Evolutionary conservation across 1,140 invertebrate genomes (phyloP), one percentile per base, ranked within the genome.

Genomic region (Drosophila asahinai): DNA sequence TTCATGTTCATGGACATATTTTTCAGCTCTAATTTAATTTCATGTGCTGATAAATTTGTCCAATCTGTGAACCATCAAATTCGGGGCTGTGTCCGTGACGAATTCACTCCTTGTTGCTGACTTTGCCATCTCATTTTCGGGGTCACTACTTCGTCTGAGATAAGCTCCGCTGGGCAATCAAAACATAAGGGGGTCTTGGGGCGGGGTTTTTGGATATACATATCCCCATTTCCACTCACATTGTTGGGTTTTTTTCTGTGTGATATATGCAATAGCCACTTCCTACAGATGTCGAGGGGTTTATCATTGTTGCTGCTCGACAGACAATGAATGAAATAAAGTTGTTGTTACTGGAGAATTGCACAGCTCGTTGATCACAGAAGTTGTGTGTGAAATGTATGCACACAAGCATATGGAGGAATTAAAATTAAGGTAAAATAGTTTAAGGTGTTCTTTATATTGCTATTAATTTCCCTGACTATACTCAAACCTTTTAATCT

Each of bases 101-200:
- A 74, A 38, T n/a, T 45, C 4, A 19, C 47, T 60, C 43, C 52
- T 72, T 48, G 36, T 47, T 33, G 49, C 43, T 33, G 25, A 19
- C 38, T 72, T 68, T 60, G 70, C 54, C 45, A 73, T 43, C 52
- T 70, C 38, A 60, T 51, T 73, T 71, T 72, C 57, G 76, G 65
- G 76, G 76, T 71, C 76, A 71, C 22, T 78, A 71, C 27, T 63
- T 63, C 22, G 63, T 54, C 30, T n/a, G 19, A 71, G 76, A 66
- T 83, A 79, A 84, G 86, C 84, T 90, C 78, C 73, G 70, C 42
- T 83, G 77, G 73, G 62, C 77, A 84, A 70, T 78, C 38, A n/a
- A 27, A 59, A 27, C 19, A 43, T 36, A 3, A 22, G 19, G 22
- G 17, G 19, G 17, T 62, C 14, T n/a, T 14, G 17, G 49, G 67